A percentile compares a stretch with the other conserved stretches of the same genome.
Evolutionary conservation across 2,113 vertebrate species (phyloP).

Genomic region (Tyto alba): DNA sequence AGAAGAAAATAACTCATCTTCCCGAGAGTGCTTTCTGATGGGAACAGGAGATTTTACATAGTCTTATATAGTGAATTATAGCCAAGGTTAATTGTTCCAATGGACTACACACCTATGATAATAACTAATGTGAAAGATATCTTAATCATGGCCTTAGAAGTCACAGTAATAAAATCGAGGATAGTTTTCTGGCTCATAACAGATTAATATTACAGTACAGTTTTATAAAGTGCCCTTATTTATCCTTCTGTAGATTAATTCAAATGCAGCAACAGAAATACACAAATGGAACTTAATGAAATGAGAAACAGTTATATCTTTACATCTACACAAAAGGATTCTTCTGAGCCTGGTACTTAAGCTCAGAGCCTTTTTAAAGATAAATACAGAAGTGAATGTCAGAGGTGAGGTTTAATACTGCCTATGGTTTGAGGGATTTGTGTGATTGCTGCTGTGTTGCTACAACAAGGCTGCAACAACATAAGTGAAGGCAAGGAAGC

Average conservation of each 20-base stretch:
- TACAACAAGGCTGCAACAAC: slow-evolving; percentile 39
- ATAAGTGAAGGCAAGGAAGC: not conserved
- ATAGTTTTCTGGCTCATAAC: slow-evolving; percentile 22
- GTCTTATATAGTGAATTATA: not conserved
- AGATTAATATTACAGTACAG: slow-evolving; percentile 28
- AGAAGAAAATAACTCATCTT: not conserved
- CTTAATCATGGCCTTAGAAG: not conserved
- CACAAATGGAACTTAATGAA: not conserved
- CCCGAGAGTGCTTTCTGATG: not conserved
- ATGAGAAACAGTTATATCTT: not conserved
- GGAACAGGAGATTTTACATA: not conserved
- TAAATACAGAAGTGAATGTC: not conserved
- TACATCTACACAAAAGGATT: not conserved
- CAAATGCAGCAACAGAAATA: not conserved
- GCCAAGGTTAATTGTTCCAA: not conserved
- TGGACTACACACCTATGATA: not conserved
- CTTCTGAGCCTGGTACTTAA: not conserved
- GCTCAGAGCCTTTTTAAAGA: not conserved
- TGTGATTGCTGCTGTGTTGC: slow-evolving; percentile 28
- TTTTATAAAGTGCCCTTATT: slow-evolving; percentile 48
- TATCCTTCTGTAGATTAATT: slow-evolving; percentile 22
- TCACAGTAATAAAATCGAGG: slow-evolving; percentile 21
- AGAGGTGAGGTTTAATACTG: slow-evolving; percentile 6
- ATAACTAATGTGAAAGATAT: not conserved
- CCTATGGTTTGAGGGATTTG: not conserved